phyloP scores from a whole-genome alignment of 2,888 invertebrate genomes.

The Eupithecia dodoneata region DNA sequence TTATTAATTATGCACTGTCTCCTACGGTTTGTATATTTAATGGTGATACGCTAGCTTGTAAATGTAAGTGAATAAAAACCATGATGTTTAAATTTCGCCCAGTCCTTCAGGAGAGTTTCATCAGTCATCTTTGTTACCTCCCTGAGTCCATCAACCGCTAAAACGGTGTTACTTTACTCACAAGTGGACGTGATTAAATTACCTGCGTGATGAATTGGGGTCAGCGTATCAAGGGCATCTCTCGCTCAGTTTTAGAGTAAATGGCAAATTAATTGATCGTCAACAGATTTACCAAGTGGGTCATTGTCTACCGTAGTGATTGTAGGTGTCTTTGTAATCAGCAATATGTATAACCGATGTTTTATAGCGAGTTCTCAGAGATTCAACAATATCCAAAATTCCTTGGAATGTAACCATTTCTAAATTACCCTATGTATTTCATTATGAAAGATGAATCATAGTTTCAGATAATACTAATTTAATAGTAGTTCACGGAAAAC shows the following conservation, averaged over 20 bases:
- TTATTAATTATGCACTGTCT: not conserved
- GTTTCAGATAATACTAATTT: not conserved
- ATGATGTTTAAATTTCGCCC: not conserved
- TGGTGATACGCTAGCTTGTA: not conserved
- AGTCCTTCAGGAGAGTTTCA: not conserved
- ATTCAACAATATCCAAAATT: not conserved
- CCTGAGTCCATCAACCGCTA: conserved; percentile 6
- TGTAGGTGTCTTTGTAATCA: not conserved
- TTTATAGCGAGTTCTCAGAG: not conserved
- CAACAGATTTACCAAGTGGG: conserved; percentile 31
- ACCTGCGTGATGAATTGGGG: conserved; percentile 43
- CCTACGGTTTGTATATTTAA: not conserved
- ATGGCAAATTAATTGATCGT: conserved; percentile 34
- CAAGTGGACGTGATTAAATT: conserved; percentile 42
- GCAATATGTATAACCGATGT: not conserved
- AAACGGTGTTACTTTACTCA: conserved; percentile 30
- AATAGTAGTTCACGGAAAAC: not conserved
- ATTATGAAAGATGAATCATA: not conserved
- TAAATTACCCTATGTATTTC: not conserved
- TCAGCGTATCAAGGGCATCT: conserved; percentile 44
- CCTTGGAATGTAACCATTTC: not conserved
- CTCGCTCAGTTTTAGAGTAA: conserved; percentile 20
- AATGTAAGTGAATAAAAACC: not conserved
- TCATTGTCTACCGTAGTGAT: conserved; percentile 7
- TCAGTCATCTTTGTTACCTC: not conserved